Percentiles rank a stretch among this genome's conserved stretches.
phyloP scores from a whole-genome alignment of 2,113 vertebrate species.

The Reinhardtius hippoglossoides region DNA sequence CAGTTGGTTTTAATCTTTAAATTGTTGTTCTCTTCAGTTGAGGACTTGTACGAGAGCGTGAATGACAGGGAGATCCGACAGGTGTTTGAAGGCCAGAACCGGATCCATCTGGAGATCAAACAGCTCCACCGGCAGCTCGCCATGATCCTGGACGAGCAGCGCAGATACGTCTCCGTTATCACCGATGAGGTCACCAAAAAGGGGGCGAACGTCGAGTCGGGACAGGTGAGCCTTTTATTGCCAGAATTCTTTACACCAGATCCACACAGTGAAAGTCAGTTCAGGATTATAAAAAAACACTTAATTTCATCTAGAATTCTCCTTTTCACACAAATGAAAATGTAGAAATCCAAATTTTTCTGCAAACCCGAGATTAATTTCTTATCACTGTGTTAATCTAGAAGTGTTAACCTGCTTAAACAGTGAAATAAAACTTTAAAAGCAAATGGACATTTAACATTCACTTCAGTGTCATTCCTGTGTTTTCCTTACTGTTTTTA shows the following conservation, averaged over 20 bases:
- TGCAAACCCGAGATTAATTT: background rate
- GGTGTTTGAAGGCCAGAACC: slow-evolving; percentile 97
- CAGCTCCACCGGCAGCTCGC: slow-evolving; percentile 92
- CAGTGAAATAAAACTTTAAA: too few species aligned
- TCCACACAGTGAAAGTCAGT: background rate
- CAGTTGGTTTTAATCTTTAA: background rate
- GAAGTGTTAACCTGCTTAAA: background rate
- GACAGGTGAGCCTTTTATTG: slow-evolving; percentile 80
- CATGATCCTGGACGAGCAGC: slow-evolving; percentile 97
- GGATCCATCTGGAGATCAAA: slow-evolving; percentile 97
- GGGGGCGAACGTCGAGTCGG: slow-evolving; percentile 67
- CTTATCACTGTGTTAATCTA: too few species aligned
- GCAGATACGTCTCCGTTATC: slow-evolving; percentile 88
- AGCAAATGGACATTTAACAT: too few species aligned
- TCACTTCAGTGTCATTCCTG: too few species aligned
- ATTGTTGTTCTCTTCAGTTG: slow-evolving; percentile 76
- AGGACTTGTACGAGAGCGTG: slow-evolving; percentile 90
- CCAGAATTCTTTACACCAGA: background rate
- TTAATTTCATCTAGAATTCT: background rate
- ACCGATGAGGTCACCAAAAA: slow-evolving; percentile 88
- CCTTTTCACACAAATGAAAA: background rate
- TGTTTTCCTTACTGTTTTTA: background rate
- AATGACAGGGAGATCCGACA: slow-evolving; percentile 94
- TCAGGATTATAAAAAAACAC: background rate
- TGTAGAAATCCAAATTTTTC: background rate